phyloP scores from a whole-genome alignment of 2,113 vertebrate species.

The Pangasianodon hypophthalmus region DNA sequence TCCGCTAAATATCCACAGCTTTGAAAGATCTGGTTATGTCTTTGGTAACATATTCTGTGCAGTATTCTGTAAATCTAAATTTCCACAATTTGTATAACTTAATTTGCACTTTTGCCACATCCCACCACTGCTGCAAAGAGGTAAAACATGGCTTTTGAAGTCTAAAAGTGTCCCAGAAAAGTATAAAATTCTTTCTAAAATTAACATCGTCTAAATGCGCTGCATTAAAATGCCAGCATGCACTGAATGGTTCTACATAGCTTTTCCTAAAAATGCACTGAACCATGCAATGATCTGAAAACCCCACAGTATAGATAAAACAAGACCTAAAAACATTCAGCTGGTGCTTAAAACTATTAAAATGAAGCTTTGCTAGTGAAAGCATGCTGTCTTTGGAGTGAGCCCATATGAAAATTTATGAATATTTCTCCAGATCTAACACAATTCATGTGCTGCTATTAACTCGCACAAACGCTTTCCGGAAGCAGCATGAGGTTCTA shows the following conservation, averaged over 20 bases:
- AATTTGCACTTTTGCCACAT: not conserved
- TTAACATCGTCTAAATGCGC: not conserved
- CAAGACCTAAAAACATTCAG: not conserved
- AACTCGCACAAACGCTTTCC: not conserved
- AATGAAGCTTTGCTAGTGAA: too few species aligned
- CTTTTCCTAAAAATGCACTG: too few species aligned
- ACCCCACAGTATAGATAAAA: not conserved
- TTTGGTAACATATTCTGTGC: too few species aligned
- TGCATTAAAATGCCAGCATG: not conserved
- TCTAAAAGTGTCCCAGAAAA: not conserved
- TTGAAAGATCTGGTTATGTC: too few species aligned
- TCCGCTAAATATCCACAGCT: not conserved
- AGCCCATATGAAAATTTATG: not conserved
- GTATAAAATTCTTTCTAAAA: not conserved
- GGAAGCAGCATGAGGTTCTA: too few species aligned
- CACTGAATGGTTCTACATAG: not conserved
- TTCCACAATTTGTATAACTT: not conserved
- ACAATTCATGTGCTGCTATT: not conserved
- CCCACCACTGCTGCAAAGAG: not conserved
- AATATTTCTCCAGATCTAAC: not conserved
- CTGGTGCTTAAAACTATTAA: not conserved
- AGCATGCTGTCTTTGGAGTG: not conserved
- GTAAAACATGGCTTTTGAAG: not conserved
- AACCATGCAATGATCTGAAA: not conserved
- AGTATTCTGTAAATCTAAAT: too few species aligned